Evolutionary conservation across 2,888 invertebrate species (phyloP).

Genomic region (Trissolcus japonicus): DNA sequence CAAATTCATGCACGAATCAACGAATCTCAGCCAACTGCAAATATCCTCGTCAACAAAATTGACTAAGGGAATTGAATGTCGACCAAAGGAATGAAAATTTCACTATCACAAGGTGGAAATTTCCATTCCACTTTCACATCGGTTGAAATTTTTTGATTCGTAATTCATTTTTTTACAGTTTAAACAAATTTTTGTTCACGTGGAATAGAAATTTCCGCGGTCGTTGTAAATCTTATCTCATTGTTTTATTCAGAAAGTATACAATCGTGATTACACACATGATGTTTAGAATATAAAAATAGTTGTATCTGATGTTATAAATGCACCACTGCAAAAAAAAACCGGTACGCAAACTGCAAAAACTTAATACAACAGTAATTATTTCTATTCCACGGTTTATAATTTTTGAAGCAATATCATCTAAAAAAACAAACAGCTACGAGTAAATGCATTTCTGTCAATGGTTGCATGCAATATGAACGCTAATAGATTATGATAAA

Average conservation of each 20-base stretch:
- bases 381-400: conserved; percentile 40
- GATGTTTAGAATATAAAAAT: not conserved
- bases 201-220: conserved; percentile 76
- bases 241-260: conserved; percentile 48
- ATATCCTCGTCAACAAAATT: conserved; percentile 19
- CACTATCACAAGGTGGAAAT: conserved; percentile 70
- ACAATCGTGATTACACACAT: conserved; percentile 6
- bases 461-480: not conserved
- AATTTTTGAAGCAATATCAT: conserved; percentile 5
- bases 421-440: conserved; percentile 5
- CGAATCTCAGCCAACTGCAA: not conserved
- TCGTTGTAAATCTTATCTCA: conserved; percentile 22
- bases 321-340: not conserved
- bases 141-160: not conserved
- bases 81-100: conserved; percentile 66
- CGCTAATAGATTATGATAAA: not conserved
- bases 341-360: not conserved
- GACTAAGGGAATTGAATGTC: not conserved
- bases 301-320: not conserved
- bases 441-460: not conserved
- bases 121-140: conserved; percentile 76
- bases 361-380: not conserved
- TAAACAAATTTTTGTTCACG: conserved; percentile 57
- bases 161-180: not conserved
- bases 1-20: not conserved